Base-by-base conservation (phyloP, 2,888 invertebrate genomes). In the Syritta pipiens region DNA sequence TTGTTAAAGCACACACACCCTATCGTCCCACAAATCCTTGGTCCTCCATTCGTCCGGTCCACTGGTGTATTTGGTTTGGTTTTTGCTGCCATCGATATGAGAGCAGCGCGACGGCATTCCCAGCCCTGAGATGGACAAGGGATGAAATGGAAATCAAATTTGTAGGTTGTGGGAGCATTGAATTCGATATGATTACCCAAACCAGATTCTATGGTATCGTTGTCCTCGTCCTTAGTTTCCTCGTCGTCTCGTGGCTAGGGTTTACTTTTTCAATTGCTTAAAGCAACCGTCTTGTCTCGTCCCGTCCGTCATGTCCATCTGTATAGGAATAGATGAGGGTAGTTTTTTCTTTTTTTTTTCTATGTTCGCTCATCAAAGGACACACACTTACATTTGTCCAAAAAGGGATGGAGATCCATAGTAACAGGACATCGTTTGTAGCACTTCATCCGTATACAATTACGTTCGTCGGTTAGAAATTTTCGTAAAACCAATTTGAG, bases 141-240 rank as follows among this genome's bases (percentile, higher is more conserved):
- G 30, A 59, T 65, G 53, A 72, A 72, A 72, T 77, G 37, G 60
- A 55, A 79, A 79, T 79, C 74, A 79, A 79, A 68, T 79, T 74
- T 72, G 59, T 65, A 67, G 44, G 60, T 55, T 68, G 55, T 51
- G 62, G n/a, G 12, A 62, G 67, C 79, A 59, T 67, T 68, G 57
- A 74, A 74, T 79, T 57, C 42, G 67, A 79, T 79, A 62, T 79
- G 79, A 79, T 79, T 79, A 74, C 74, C 28, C 60, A 79, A 79
- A 72, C 60, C 60, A 48, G 60, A 79, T 74, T 68, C 57, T 59
- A 51, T 19, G 6, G 30, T n/a, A n/a, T n/a, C n/a, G n/a, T n/a
- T n/a, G n/a, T n/a, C n/a, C n/a, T n/a, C n/a, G n/a, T n/a, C n/a
- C n/a, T n/a, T n/a, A n/a, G n/a, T n/a, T n/a, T n/a, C n/a, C n/a